These are phyloP conservation scores for Scalopus aquaticus DNA, from an alignment of 2,113 vertebrate genomes.

Conservation along the genomic window DNA sequence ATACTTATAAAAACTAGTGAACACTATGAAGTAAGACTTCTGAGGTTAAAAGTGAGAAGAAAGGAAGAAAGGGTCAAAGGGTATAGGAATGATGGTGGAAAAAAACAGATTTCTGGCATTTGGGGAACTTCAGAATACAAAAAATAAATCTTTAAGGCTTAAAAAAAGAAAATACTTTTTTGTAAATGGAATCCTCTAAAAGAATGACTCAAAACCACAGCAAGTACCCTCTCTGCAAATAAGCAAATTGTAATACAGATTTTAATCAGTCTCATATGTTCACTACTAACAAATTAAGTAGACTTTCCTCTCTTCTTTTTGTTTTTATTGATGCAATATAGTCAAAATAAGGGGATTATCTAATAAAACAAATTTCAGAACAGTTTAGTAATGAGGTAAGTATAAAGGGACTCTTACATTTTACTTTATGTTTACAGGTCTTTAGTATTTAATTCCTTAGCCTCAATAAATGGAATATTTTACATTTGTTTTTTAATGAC, in stretches of 20 bases:
- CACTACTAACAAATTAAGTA: background rate
- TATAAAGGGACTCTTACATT: background rate
- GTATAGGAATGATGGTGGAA: too few species aligned
- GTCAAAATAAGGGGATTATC: slow-evolving; percentile 38
- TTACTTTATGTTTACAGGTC: background rate
- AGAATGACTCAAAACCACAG: slow-evolving; percentile 18
- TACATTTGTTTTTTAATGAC: background rate
- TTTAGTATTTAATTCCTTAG: background rate
- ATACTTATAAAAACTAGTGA: too few species aligned
- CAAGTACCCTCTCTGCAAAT: background rate
- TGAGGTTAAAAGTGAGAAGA: too few species aligned
- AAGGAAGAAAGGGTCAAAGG: too few species aligned
- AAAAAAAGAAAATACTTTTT: too few species aligned
- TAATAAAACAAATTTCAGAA: background rate
- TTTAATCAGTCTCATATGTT: slow-evolving; percentile 21
- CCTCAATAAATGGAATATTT: background rate
- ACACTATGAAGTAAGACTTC: too few species aligned
- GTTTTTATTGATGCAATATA: background rate
- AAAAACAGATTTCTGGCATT: too few species aligned
- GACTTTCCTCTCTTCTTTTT: background rate
- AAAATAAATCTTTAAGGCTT: too few species aligned
- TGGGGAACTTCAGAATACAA: too few species aligned
- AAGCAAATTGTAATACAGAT: slow-evolving; percentile 47
- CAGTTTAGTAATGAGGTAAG: background rate
- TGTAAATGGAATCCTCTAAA: background rate